A percentile compares a stretch with the other conserved stretches of the same genome.
These are phyloP conservation scores for Clusia tigrina DNA, from an alignment of 2,888 invertebrate species.

Conservation along the genomic window DNA sequence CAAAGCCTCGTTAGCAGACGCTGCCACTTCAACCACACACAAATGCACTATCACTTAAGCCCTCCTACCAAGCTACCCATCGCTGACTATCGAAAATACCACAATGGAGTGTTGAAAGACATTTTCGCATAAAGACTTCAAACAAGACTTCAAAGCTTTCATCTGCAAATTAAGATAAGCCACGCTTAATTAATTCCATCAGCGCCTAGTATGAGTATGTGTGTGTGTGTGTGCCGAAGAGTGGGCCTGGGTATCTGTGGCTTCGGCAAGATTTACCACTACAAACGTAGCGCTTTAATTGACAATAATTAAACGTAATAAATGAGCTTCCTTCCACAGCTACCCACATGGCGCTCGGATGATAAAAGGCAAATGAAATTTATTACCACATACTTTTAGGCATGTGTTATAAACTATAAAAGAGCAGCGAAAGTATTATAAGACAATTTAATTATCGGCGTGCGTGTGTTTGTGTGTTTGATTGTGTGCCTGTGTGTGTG, in stretches of 20 bases:
- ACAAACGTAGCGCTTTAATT: slow-evolving; percentile 5
- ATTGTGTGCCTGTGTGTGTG: neutral
- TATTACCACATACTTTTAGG: neutral
- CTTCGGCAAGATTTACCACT: neutral
- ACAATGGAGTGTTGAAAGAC: no score
- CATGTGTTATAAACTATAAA: slow-evolving; percentile 5
- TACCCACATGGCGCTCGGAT: neutral
- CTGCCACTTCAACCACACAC: no score
- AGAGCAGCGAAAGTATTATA: neutral
- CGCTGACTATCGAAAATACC: no score
- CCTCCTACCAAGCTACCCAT: no score
- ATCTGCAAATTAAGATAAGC: slow-evolving; percentile 1
- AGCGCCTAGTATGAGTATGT: neutral
- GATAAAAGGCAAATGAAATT: neutral
- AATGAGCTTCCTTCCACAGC: neutral
- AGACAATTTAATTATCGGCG: slow-evolving; percentile 10
- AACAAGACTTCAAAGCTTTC: no score
- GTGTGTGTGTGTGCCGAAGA: neutral
- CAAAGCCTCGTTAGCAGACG: no score
- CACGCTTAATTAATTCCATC: neutral
- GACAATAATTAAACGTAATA: slow-evolving; percentile 4
- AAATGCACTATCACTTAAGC: no score
- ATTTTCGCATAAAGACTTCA: no score
- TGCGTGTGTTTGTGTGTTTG: neutral
- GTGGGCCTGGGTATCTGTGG: neutral